Base-by-base conservation (phyloP, 2,113 vertebrate genomes). In the Chlorodrepanis virens region DNA sequence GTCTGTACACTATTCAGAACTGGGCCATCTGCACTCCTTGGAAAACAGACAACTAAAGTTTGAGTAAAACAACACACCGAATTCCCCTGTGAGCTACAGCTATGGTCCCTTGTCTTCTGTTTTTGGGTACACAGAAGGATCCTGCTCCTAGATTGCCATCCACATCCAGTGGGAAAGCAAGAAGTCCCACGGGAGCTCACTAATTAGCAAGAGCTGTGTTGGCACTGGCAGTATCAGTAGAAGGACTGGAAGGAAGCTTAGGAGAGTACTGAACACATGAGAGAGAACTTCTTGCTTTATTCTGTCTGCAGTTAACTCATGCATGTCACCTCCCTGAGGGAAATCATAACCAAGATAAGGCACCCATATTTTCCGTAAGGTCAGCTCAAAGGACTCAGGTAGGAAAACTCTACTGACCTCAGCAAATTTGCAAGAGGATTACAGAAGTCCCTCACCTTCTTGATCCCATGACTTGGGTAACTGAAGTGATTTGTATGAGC, bases 371-470 rank as follows among this genome's bases (percentile, higher is more conserved):
- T 87, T 87, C 60, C 23, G 8, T 71, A 71, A 91, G 77, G 78
- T 87, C 89, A 92, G 76, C 49, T 92, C 40, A 44, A 52, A 74
- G 59, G 63, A 42, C 80, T 89, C 64, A 53, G 29, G 42, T 23
- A 80, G 64, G 63, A 94, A 91, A 93, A 75, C 29, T 65, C 63
- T 24, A 65, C 15, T 50, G 68, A 93, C 64, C 39, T 75, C 56
- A 84, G 87, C 64, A 95, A 87, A 94, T 75, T 24, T 87, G 60
- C 69, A 75, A 81, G 52, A 87, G 64, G 47, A 75, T 78, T 89
- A 56, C 0, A 33, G 20, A 83, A 89, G 56, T 35, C 68, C 25
- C 52, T 61, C 72, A 86, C n/a, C 27, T 70, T 91, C 83, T 39
- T 56, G 47, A 78, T 75, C 14, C 21, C 16, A 28, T 22, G 44